Conservation (phyloP, 2,888 invertebrate genomes). For the Aquatica leii region DNA sequence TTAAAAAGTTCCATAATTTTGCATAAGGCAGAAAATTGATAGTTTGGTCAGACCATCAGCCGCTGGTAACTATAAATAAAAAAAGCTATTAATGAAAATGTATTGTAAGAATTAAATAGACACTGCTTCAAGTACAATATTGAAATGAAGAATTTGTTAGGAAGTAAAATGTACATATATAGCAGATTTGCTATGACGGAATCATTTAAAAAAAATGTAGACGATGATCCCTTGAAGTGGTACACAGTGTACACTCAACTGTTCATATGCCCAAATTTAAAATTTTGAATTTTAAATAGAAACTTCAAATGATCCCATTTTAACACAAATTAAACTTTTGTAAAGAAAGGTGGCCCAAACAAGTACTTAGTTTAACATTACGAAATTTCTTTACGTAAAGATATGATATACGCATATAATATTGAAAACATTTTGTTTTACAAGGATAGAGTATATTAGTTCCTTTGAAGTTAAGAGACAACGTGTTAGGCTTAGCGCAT, state of each 20-base stretch:
- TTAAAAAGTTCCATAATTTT: slow-evolving; percentile 5
- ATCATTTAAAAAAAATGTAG: background rate
- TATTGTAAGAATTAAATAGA: background rate
- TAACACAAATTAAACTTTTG: background rate
- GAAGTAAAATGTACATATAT: slow-evolving; percentile 3
- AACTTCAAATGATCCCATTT: background rate
- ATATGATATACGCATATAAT: background rate
- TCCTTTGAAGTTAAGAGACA: no score
- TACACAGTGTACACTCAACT: slow-evolving; percentile 4
- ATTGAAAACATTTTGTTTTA: no score
- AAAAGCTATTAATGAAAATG: background rate
- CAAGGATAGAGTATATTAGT: no score
- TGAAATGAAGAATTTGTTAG: background rate
- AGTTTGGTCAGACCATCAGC: slow-evolving; percentile 3
- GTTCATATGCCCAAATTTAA: background rate
- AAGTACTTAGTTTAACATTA: no score
- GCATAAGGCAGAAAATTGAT: slow-evolving; percentile 2
- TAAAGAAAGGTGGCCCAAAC: slow-evolving; percentile 1
- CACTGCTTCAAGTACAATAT: background rate
- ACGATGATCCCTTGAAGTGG: slow-evolving; percentile 3
- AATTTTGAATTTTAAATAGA: background rate
- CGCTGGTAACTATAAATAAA: background rate
- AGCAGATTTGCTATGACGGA: background rate
- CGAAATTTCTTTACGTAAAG: background rate
- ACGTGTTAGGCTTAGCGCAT: background rate